phyloP scores from a whole-genome alignment of 2,113 vertebrate species.

The Rhabdornis inornatus region DNA sequence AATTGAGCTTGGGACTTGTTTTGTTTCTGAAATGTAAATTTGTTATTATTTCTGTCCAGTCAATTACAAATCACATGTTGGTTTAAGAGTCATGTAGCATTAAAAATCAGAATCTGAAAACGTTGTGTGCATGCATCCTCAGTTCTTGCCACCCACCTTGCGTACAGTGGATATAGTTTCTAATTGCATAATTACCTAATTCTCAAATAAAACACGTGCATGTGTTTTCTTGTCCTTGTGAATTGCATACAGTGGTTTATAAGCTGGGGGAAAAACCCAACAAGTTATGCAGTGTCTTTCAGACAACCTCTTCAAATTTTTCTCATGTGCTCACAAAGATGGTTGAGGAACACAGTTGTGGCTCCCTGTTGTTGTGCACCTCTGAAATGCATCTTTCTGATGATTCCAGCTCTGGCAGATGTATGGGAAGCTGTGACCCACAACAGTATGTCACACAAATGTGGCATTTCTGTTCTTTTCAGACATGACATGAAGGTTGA shows the following conservation, averaged over 20 bases:
- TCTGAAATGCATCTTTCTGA: not conserved
- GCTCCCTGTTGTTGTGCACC: fast-evolving
- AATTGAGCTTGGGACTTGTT: not conserved
- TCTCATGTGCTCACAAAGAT: not conserved
- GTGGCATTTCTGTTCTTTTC: not conserved
- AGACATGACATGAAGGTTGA: fast-evolving
- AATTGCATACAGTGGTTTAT: not conserved
- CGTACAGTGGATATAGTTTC: not conserved
- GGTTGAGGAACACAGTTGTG: fast-evolving
- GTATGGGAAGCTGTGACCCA: not conserved
- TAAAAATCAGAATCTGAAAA: not conserved
- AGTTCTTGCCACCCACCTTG: not conserved
- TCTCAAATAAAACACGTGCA: not conserved
- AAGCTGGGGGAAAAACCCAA: fast-evolving
- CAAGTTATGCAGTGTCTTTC: not conserved
- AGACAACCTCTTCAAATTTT: not conserved
- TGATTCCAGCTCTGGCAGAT: not conserved
- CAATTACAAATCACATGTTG: not conserved
- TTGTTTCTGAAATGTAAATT: not conserved
- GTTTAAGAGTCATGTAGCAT: not conserved
- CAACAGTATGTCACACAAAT: not conserved
- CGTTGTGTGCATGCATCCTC: not conserved
- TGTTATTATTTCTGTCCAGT: not conserved
- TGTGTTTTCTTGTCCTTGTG: not conserved
- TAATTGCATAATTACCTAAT: not conserved